phyloP scores from a whole-genome alignment of 2,888 invertebrate genomes.

The Xiphydria camelus region DNA sequence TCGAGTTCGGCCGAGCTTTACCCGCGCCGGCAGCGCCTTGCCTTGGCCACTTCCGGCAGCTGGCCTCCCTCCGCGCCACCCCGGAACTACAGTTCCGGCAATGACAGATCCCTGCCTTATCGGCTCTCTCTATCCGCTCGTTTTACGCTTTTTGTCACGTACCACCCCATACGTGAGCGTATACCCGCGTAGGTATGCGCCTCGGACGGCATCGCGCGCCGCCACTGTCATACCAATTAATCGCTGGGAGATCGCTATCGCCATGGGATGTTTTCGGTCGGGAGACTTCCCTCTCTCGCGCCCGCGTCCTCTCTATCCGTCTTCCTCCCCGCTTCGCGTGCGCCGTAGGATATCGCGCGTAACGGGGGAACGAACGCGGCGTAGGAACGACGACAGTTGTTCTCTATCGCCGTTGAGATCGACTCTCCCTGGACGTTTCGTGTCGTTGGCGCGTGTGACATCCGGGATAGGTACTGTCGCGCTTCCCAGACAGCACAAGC shows the following conservation, averaged over 20 bases:
- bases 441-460: constrained; percentile 17
- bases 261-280: constrained; percentile 43
- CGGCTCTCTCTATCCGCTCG: constrained; percentile 39
- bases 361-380: constrained; percentile 12
- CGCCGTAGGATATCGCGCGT: constrained; percentile 7
- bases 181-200: constrained; percentile 8
- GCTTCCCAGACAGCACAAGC: no score
- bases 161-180: constrained; percentile 33
- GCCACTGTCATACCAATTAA: constrained; percentile 56
- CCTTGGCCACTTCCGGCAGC: constrained; percentile 48
- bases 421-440: constrained; percentile 13
- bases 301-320: constrained; percentile 13
- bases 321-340: constrained; percentile 28
- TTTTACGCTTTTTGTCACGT: constrained; percentile 44
- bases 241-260: constrained; percentile 48
- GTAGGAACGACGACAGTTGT: constrained; percentile 19
- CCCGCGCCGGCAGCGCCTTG: constrained; percentile 43
- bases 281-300: constrained; percentile 9
- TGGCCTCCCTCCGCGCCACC: constrained; percentile 38
- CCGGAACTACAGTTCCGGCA: constrained; percentile 46
- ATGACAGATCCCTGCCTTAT: constrained; percentile 44
- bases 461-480: no score
- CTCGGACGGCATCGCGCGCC: constrained; percentile 31
- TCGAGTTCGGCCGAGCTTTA: constrained; percentile 41
- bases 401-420: constrained; percentile 19